Evolutionary conservation across 2,888 invertebrate genomes (phyloP), one percentile per base, ranked within the genome.

Genomic region (Ferrisia virgata): DNA sequence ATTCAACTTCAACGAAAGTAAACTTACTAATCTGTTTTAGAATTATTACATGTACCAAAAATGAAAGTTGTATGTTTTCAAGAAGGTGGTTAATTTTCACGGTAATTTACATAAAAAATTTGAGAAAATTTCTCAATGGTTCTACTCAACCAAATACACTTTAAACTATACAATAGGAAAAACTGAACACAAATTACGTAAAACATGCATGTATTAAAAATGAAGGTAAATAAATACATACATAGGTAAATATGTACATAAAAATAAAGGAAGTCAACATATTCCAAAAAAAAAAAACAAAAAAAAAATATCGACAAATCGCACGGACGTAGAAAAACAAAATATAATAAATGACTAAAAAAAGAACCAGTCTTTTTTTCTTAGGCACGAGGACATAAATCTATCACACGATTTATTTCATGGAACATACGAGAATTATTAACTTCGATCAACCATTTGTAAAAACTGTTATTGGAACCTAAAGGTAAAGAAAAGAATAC

Each of bases 391-490:
- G 72, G 72, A 9, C 36, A 36, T 40, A 64, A 28, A 18, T 76
- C 18, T 33, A 76, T 76, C 9, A 36, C 72, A 33, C 36, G 47
- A 31, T 53, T 15, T 0, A 82, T 82, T 28, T 82, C 82, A 33
- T 39, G 39, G 15, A 1, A 22, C 13, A 82, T 11, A 58, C 64
- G 82, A 33, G 40, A 15, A n/a, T 82, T 82, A 82, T 82, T 82
- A 9, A 28, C 69, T 15, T 64, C 64, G 8, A 82, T 39, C 8
- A 82, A 33, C 69, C 69, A 82, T 40, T 33, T 58, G 36, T 82
- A 69, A 40, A 82, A 69, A 64, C 58, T 53, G 13, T 39, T 69
- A 40, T 69, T 64, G 22, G 69, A 13, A 25, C 69, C 72, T 76
- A 36, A 3, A 36, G 33, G 13, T 11, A 69, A 22, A 69, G 11